Evolutionary conservation across 2,113 vertebrate species (phyloP), one percentile per base, ranked within the genome.

Genomic region (human): DNA sequence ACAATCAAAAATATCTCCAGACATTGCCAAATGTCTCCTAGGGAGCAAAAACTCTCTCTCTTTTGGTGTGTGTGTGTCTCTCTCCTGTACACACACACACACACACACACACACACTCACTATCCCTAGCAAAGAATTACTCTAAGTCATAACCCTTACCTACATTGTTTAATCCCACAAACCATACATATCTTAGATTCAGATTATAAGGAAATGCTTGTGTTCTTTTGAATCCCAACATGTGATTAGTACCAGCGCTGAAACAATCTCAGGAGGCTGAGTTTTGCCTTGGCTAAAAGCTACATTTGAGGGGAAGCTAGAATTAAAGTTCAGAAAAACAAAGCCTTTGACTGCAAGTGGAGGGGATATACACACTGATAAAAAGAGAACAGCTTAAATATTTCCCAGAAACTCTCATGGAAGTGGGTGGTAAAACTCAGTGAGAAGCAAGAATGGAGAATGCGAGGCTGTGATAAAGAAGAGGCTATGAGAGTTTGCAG

Each of bases 321-420:
- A 94, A 78, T 78, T 88, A 40, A 89, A 89, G 55, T 43, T 89
- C 40, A 92, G 80, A 81, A 86, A 80, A 93, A 75, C 66, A 82
- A 89, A 89, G 40, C n/a, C 18, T 52, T 68, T 93, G 64, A 93
- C 90, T 87, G 1, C 43, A 79, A 86, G 43, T 40, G 14, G 23
- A 93, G 35, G 96, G 52, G 59, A 59, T 73, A 35, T 55, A 25
- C 32, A 45, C 14, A 43, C 10, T 35, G 27, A 45, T 50, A 57
- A 83, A 20, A 50, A 83, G 48, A 93, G 50, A 90, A 35, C 30
- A 61, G 83, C 48, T 57, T 73, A 78, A 45, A 72, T 94, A 80
- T 84, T 85, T 89, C 72, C 40, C 27, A 83, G 87, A 73, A 95
- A 50, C 13, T 66, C 32, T 22, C n/a, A 13, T 52, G 40, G 18